Conservation (phyloP, 2,113 vertebrate species). For the Coreoperca whiteheadi region DNA sequence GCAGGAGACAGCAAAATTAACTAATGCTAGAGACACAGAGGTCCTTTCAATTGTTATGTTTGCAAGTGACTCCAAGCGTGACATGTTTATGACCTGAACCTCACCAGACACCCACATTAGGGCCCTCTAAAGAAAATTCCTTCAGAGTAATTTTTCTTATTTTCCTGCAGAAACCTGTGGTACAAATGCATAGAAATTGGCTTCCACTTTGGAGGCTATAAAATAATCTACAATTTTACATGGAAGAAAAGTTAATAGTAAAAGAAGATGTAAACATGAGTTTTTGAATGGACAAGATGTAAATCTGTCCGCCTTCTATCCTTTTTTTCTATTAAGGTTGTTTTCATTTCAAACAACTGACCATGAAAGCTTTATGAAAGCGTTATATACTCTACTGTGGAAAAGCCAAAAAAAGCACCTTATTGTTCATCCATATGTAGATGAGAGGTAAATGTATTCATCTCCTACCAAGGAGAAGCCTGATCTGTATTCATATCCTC, state of each 20-base stretch:
- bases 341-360: slow-evolving; percentile 62
- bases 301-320: slow-evolving; percentile 26
- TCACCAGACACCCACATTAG: too few species aligned
- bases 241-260: background rate
- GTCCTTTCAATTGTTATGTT: too few species aligned
- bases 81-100: too few species aligned
- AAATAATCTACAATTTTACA: background rate
- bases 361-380: slow-evolving; percentile 48
- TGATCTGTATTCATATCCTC: slow-evolving; percentile 72
- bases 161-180: background rate
- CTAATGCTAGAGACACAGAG: too few species aligned
- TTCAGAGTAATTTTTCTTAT: slow-evolving; percentile 26
- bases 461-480: slow-evolving; percentile 59
- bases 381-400: slow-evolving; percentile 4
- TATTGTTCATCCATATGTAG: slow-evolving; percentile 73
- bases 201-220: background rate
- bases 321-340: slow-evolving; percentile 12
- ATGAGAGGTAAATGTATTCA: slow-evolving; percentile 76
- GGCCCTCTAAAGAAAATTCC: too few species aligned
- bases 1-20: too few species aligned
- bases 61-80: too few species aligned
- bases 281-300: slow-evolving; percentile 12
- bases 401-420: slow-evolving; percentile 27
- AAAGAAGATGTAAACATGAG: slow-evolving; percentile 22
- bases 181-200: background rate